Evolutionary conservation across 2,113 vertebrate species (phyloP).

Genomic region (Tachysurus vachellii): DNA sequence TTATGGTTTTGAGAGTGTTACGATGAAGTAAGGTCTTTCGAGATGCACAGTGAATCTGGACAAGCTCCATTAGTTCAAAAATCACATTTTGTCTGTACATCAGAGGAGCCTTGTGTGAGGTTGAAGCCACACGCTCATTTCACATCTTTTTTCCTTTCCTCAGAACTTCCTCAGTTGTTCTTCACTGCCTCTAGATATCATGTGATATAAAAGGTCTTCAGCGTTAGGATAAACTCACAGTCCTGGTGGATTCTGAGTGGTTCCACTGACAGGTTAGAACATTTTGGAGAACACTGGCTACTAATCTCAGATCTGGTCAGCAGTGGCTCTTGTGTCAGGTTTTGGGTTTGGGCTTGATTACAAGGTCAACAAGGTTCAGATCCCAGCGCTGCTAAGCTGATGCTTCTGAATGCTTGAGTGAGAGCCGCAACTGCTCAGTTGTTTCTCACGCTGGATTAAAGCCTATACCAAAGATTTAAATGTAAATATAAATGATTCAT

Average conservation of each 20-base stretch:
- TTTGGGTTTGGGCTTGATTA: background rate
- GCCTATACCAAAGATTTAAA: background rate
- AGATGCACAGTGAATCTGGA: background rate
- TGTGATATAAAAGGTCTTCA: background rate
- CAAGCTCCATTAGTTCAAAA: background rate
- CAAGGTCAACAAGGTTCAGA: background rate
- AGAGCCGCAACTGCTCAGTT: background rate
- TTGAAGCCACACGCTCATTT: background rate
- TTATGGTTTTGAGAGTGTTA: background rate
- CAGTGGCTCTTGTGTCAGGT: background rate
- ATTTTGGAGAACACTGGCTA: background rate
- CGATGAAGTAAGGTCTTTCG: background rate
- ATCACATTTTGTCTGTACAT: background rate
- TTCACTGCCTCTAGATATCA: background rate
- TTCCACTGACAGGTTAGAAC: background rate
- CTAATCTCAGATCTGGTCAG: background rate
- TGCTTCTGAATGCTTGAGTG: too few species aligned
- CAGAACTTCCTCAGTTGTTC: background rate
- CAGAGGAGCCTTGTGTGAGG: background rate
- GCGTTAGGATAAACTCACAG: background rate
- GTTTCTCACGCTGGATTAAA: background rate
- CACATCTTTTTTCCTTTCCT: background rate
- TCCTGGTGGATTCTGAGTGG: background rate
- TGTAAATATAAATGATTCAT: background rate
- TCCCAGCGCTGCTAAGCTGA: background rate